A percentile compares a stretch with the other conserved stretches of the same genome.
Evolutionary conservation across 2,888 invertebrate species (phyloP).

Genomic region (Epirrita christyi): DNA sequence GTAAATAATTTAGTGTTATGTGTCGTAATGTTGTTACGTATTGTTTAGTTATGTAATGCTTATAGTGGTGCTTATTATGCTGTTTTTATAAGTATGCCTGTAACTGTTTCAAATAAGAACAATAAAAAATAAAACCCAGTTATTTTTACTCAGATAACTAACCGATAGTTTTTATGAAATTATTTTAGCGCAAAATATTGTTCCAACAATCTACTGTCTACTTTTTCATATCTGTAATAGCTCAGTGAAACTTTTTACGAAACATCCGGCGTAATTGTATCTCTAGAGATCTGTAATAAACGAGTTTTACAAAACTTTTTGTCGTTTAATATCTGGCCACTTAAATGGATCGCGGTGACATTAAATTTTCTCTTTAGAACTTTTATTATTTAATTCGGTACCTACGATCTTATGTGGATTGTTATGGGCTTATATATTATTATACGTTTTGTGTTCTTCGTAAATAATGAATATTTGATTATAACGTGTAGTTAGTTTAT

Average conservation of each 20-base stretch:
- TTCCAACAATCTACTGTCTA: no score
- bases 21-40: no score
- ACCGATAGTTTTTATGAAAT: no score
- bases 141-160: no score
- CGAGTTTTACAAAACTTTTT: constrained; percentile 38
- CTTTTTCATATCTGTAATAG: constrained; percentile 30
- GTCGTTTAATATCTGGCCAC: constrained; percentile 40
- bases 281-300: constrained; percentile 30
- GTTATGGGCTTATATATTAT: background rate
- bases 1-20: no score
- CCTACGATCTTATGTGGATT: constrained; percentile 8
- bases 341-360: constrained; percentile 36
- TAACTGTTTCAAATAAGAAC: no score
- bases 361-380: constrained; percentile 27
- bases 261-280: constrained; percentile 37
- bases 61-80: no score
- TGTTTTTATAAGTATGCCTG: no score
- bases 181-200: no score
- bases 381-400: constrained; percentile 28
- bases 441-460: background rate
- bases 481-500: no score
- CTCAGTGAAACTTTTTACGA: constrained; percentile 33
- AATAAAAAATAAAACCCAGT: no score
- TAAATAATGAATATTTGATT: background rate
- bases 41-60: no score